Evolutionary conservation across 1,140 invertebrate genomes (phyloP).

Genomic region (Leguminivora glycinivorella): DNA sequence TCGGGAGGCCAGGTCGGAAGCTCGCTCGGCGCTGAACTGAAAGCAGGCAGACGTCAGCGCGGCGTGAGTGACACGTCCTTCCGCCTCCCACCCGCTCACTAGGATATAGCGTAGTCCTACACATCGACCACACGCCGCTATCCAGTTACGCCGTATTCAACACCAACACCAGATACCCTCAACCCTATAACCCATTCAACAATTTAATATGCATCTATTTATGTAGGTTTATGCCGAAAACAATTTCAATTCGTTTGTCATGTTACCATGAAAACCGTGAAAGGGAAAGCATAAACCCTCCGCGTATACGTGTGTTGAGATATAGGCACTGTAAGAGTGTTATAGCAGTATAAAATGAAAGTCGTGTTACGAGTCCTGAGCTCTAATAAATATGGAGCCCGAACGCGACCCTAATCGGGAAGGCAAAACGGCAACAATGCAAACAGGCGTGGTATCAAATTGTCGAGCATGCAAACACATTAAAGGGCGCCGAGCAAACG

Average conservation of each 20-base stretch:
- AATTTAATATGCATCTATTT: not conserved
- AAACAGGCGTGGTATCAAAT: slow-evolving; percentile 74
- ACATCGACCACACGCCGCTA: slow-evolving; percentile 42
- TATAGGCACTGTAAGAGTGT: slow-evolving; percentile 40
- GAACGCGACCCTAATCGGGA: slow-evolving; percentile 73
- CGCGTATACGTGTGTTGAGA: slow-evolving; percentile 45
- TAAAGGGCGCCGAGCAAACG: slow-evolving; percentile 67
- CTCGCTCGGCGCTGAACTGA: slow-evolving; percentile 52
- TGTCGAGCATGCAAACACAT: slow-evolving; percentile 74
- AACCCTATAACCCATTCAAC: not conserved
- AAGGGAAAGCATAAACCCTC: slow-evolving; percentile 50
- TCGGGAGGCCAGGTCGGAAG: slow-evolving; percentile 63
- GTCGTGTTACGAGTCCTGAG: slow-evolving; percentile 69
- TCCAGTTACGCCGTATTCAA: slow-evolving; percentile 43
- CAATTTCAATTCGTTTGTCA: slow-evolving; percentile 32
- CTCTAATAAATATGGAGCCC: slow-evolving; percentile 75
- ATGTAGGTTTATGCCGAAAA: not conserved
- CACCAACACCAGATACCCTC: not conserved
- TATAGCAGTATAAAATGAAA: slow-evolving; percentile 73
- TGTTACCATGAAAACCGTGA: slow-evolving; percentile 49
- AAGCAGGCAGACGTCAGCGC: slow-evolving; percentile 60
- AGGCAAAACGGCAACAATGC: slow-evolving; percentile 73
- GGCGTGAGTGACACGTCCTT: slow-evolving; percentile 69
- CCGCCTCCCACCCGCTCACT: slow-evolving; percentile 47
- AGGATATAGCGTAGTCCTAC: slow-evolving; percentile 35